Evolutionary conservation across 2,888 invertebrate species (phyloP).

Genomic region (Pollenia griseotomentosa): DNA sequence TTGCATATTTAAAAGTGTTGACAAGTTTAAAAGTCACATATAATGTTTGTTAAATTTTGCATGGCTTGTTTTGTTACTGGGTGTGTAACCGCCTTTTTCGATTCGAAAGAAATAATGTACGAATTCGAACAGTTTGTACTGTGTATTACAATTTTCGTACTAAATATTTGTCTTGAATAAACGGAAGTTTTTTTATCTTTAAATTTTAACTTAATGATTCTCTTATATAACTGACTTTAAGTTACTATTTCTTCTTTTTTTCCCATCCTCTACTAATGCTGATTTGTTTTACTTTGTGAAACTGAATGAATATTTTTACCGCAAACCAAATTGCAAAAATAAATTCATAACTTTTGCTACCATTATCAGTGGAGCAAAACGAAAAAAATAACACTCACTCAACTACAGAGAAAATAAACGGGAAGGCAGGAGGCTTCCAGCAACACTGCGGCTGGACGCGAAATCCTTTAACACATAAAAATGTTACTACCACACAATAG

Average conservation of each 20-base stretch:
- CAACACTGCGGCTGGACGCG: constrained; percentile 53
- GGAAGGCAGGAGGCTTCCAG: constrained; percentile 19
- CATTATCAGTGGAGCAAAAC: background rate
- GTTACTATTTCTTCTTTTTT: background rate
- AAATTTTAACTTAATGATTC: constrained; percentile 1
- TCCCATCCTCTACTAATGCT: background rate
- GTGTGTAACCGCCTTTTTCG: too few relatives aligned
- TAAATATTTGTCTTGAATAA: too few relatives aligned
- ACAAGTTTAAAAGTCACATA: too few relatives aligned
- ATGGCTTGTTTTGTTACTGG: too few relatives aligned
- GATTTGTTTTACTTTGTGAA: constrained; percentile 44
- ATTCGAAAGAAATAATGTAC: too few relatives aligned
- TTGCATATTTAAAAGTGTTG: too few relatives aligned
- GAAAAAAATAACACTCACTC: background rate
- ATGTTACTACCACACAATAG: constrained; percentile 6
- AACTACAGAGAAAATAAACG: background rate
- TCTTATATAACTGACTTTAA: background rate
- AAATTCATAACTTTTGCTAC: constrained; percentile 66
- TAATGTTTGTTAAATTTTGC: too few relatives aligned
- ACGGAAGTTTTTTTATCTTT: background rate
- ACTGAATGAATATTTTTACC: constrained; percentile 46
- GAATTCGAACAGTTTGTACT: too few relatives aligned
- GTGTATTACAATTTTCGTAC: too few relatives aligned
- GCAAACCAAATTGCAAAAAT: constrained; percentile 67
- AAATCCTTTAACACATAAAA: constrained; percentile 25